Evolutionary conservation across 2,888 invertebrate genomes (phyloP), one percentile per base, ranked within the genome.

Genomic region (Drosophila algonquin): DNA sequence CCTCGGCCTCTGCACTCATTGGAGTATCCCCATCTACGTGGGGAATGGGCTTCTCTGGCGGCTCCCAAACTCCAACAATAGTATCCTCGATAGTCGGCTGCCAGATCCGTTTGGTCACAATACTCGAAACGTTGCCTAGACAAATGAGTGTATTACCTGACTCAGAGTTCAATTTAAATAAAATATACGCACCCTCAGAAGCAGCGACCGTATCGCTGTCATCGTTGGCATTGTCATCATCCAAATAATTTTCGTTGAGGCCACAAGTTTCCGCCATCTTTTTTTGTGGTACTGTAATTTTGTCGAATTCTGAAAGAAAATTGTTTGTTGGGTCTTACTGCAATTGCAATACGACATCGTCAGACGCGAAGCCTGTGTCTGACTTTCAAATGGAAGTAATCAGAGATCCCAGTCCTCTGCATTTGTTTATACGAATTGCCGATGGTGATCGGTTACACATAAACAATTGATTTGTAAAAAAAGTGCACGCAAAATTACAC

Each of bases 61-160:
- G 40, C 40, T 40, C 40, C 40, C 40, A 40, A n/a, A 40, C 14
- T 1, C 40, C 40, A n/a, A 56, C 21, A n/a, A 27, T 45, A 24
- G 57, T 35, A 40, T 27, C 50, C 4, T 24, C 32, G 14, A 4
- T 21, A 0, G 56, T 27, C 5, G 48, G 16, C 32, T 48, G 16
- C 78, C 76, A 82, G 44, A 78, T 82, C 44, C 76, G 74, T 24
- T 71, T 73, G 40, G 83, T 70, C 72, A 76, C 35, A 60, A 74
- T 63, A 54, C 60, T 74, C 7, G 68, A 63, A 12, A 64, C 45
- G 21, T 69, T 72, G 18, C 59, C 88, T 85, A 1, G 6, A 35
- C 18, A 51, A 1, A 21, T 21, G 32, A 67, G 9, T 10, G 12
- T 2, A 40, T n/a, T 40, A 40, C 12, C 1, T 40, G 4, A 40